Base-by-base conservation (phyloP, 2,888 invertebrate genomes). In the Chydorus sphaericus region DNA sequence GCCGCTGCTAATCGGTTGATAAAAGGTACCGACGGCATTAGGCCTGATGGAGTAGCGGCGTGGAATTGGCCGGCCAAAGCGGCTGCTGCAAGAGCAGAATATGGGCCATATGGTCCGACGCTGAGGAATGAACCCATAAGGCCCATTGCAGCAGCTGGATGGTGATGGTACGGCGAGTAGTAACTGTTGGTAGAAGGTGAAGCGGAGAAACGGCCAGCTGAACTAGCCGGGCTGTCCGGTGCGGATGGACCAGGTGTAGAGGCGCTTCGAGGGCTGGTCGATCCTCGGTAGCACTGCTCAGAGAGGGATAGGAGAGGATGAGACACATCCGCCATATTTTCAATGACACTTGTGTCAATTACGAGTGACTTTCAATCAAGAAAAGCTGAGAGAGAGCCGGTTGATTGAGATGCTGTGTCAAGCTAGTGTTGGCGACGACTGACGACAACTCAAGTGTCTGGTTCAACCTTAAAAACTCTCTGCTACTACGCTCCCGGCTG, bases 261-360 rank as follows among this genome's bases (percentile, higher is more conserved):
- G 29, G 57, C 57, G 48, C 57, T 57, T 16, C 52, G 54, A n/a
- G 57, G 57, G 29, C 57, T 57, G n/a, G 44, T n/a, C n/a, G 50
- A 33, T 29, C 57, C 57, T 49, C 55, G 49, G 26, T 55, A 55
- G 28, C 55, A 55, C 49, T n/a, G n/a, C n/a, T 55, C 55, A 23
- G 55, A 39, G 23, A 44, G 44, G 28, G 28, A 28, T 26, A 44
- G 44, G 23, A 26, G 44, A n/a, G 23, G 44, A 14, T 44, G 44
- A 23, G 44, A 44, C 14, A 44, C 44, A 6, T 44, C 44, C 28
- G 44, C 44, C 44, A 44, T 44, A 4, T 20, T 20, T 4, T 38
- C 2, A 7, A 7, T 38, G 16, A 20, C 4, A n/a, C 39, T 20
- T 38, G n/a, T 38, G n/a, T 2, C 44, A 44, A 20, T 7, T 14